Percentiles rank a stretch among this genome's conserved stretches.
Evolutionary conservation across 2,888 invertebrate genomes (phyloP).

Genomic region (Sarcophaga carnaria): DNA sequence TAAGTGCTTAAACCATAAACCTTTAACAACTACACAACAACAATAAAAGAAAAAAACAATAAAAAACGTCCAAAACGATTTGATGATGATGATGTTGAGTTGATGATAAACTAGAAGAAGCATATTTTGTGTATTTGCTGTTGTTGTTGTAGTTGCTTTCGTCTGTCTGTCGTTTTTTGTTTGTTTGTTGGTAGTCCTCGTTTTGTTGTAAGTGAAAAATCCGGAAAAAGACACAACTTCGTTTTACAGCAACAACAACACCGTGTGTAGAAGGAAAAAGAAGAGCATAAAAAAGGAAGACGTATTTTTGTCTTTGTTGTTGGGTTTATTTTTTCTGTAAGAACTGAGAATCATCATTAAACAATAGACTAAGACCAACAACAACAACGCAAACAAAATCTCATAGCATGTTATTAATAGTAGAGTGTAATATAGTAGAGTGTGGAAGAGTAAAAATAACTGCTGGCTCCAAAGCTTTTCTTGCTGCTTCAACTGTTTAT

Average conservation of each 20-base stretch:
- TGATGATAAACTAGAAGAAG: slow-evolving; percentile 3
- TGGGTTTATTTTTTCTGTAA: slow-evolving; percentile 31
- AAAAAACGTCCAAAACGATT: slow-evolving; percentile 48
- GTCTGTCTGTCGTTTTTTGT: slow-evolving; percentile 55
- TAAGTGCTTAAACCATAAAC: slow-evolving; percentile 68
- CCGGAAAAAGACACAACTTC: slow-evolving; percentile 69
- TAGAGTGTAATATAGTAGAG: slow-evolving; percentile 56
- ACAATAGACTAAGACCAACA: slow-evolving; percentile 33
- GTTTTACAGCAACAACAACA: slow-evolving; percentile 57
- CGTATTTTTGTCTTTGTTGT: slow-evolving; percentile 44
- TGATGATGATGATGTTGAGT: slow-evolving; percentile 48
- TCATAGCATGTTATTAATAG: slow-evolving; percentile 7
- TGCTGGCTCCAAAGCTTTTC: slow-evolving; percentile 52
- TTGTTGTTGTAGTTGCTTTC: slow-evolving; percentile 45
- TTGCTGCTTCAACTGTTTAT: slow-evolving; percentile 13
- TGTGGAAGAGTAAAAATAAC: slow-evolving; percentile 47
- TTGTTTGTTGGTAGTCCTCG: slow-evolving; percentile 53
- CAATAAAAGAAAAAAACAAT: slow-evolving; percentile 21
- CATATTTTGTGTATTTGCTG: slow-evolving; percentile 28
- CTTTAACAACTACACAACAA: slow-evolving; percentile 55
- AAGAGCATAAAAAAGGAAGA: slow-evolving; percentile 51
- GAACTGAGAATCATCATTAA: slow-evolving; percentile 58
- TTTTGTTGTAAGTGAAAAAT: slow-evolving; percentile 69
- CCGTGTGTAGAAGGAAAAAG: background rate
- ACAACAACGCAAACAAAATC: slow-evolving; percentile 10